Evolutionary conservation across 1,140 invertebrate species (phyloP).

Genomic region (Semibalanus balanoides): DNA sequence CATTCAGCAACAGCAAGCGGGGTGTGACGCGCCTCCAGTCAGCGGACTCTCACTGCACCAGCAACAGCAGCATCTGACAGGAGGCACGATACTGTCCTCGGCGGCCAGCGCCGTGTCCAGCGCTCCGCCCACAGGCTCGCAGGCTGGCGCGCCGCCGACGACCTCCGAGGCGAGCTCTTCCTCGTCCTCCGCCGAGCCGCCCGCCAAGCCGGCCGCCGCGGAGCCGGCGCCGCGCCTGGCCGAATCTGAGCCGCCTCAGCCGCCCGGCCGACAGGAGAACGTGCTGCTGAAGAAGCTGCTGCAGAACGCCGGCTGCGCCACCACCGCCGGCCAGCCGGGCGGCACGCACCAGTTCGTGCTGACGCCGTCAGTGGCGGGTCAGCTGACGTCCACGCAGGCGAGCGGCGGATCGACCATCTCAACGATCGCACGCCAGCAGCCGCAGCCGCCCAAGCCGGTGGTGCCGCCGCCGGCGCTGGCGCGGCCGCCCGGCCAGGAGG

Average conservation of each 20-base stretch:
- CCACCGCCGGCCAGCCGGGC: neutral
- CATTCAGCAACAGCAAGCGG: no score
- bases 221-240: neutral
- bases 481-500: constrained; percentile 1
- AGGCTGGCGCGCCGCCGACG: constrained; percentile 8
- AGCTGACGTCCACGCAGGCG: constrained; percentile 3
- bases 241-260: neutral
- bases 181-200: neutral
- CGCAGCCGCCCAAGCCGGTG: constrained; percentile 5
- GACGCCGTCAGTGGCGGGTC: neutral
- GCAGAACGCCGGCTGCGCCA: constrained; percentile 60
- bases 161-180: constrained; percentile 10
- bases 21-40: constrained; percentile 5
- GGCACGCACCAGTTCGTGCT: neutral
- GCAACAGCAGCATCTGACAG: neutral
- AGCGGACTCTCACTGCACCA: neutral
- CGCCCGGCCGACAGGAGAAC: constrained; percentile 27
- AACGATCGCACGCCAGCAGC: constrained; percentile 11
- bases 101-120: constrained; percentile 9
- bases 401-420: constrained; percentile 10
- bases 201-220: constrained; percentile 6
- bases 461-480: neutral
- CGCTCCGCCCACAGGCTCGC: constrained; percentile 7
- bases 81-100: neutral
- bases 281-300: constrained; percentile 76